Base-by-base conservation (phyloP, 2,113 vertebrate genomes). In the Camarhynchus parvulus region DNA sequence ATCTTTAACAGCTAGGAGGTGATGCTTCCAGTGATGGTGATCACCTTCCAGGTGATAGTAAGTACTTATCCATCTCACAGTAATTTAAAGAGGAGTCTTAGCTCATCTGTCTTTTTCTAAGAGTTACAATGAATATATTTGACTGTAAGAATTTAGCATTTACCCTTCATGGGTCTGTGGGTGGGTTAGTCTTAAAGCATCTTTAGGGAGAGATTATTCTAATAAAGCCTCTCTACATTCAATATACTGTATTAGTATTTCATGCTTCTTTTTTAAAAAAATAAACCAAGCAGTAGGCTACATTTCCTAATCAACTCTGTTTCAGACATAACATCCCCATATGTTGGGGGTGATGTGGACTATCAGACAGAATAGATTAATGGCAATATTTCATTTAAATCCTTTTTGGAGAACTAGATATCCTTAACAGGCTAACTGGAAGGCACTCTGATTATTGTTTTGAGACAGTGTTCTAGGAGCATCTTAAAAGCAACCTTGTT, bases 101-200 rank as follows among this genome's bases (percentile, higher is more conserved):
- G 83, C 69, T 97, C 97, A 96, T 97, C 95, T 69, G 42, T 97
- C 92, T 98, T 94, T 97, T 98, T 92, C 86, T 84, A 92, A 92
- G 90, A 89, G 87, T 96, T 97, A 87, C 78, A 95, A 91, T 93
- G 90, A 97, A 92, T 97, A 97, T 96, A 98, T 97, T 94, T 96
- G 89, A 87, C 96, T 95, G 58, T 89, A 96, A 90, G 92, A 97
- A 96, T 96, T 97, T 97, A 98, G 97, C 95, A 95, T 98, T 98
- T 98, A 97, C 96, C 97, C 98, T 98, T 98, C 97, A 97, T 97
- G 97, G 97, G 96, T 97, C 97, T 97, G 78, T 95, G 91, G 53
- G 92, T 95, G 92, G 93, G 97, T 98, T 97, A 98, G 96, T 91
- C 70, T 98, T 97, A 97, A 97, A 97, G 95, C 90, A 97, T 97